These are phyloP conservation scores for Oreortyx pictus DNA, from an alignment of 2,797 vertebrate species.

Conservation along the genomic window DNA sequence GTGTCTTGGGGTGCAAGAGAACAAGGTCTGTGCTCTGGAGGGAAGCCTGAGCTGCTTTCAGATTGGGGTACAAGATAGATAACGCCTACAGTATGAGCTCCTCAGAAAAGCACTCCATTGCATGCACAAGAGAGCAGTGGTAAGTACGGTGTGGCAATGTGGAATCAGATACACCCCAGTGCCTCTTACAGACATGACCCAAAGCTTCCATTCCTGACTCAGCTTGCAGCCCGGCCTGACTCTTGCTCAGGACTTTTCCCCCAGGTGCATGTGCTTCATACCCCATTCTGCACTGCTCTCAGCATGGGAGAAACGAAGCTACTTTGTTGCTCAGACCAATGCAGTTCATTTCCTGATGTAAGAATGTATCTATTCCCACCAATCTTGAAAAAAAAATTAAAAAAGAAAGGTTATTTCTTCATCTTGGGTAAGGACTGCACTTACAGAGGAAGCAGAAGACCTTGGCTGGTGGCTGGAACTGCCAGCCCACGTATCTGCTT, in stretches of 20 bases:
- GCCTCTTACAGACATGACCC: slow-evolving; percentile 30
- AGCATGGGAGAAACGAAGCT: not conserved
- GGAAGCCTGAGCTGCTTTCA: not conserved
- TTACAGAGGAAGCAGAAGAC: not conserved
- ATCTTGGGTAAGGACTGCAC: not conserved
- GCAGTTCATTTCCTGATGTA: not conserved
- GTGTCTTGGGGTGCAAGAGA: not conserved
- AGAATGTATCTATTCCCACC: not conserved
- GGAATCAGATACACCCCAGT: not conserved
- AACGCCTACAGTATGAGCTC: not conserved
- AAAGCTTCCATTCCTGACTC: slow-evolving; percentile 21
- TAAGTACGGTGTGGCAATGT: not conserved
- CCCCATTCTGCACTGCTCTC: not conserved
- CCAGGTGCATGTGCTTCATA: not conserved
- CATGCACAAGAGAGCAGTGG: not conserved
- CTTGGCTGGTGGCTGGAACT: not conserved
- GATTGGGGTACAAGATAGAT: not conserved
- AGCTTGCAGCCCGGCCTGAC: not conserved
- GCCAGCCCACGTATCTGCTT: not conserved
- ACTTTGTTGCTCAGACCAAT: not conserved
- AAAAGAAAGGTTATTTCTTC: not conserved
- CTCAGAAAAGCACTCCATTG: slow-evolving; percentile 17
- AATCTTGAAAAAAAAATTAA: not conserved
- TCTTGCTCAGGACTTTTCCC: not conserved
- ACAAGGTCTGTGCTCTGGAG: not conserved